Base-by-base conservation (phyloP, 2,888 invertebrate species). In the Andrena haemorrhoa region DNA sequence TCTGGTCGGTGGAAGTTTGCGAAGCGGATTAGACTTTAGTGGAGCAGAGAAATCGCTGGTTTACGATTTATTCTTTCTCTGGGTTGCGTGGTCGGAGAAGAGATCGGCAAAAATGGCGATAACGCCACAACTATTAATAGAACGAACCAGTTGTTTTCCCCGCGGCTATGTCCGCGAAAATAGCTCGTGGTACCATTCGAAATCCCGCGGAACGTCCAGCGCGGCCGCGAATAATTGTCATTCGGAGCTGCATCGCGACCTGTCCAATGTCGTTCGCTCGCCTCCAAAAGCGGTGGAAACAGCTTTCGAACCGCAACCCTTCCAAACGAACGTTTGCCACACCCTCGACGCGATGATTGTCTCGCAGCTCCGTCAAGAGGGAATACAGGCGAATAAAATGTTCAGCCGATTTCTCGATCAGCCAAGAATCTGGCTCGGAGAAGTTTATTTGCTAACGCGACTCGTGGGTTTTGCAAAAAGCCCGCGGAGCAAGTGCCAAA, bases 121-220 rank as follows among this genome's bases (percentile, higher is more conserved):
- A 90, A 89, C 88, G 87, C 86, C 89, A 90, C 82, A 70, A 79
- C 86, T 90, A 88, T 89, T 88, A 89, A 90, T 90, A 90, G 90
- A 87, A 81, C 76, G 80, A 72, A 83, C 87, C 87, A 86, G 89
- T 88, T 85, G 84, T 87, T 78, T 85, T 75, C 75, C 87, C 76
- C 70, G 75, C 69, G 84, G 83, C 83, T 70, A 86, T 82, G 47
- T 5, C 20, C 60, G 76, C 81, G 75, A 85, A 88, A 86, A 88
- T 86, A 88, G 58, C 77, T 47, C 20, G 41, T 4, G 56, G 56
- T 60, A 75, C 72, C 26, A 61, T 56, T 56, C 69, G 66, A 53
- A 73, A 72, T 51, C 51, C 49, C n/a, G 29, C 16, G 47, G 29
- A 72, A 60, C 68, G 41, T 20, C 69, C 12, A 26, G 16, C 60